Evolutionary conservation across 2,113 vertebrate species (phyloP).

Genomic region (Alces alces): DNA sequence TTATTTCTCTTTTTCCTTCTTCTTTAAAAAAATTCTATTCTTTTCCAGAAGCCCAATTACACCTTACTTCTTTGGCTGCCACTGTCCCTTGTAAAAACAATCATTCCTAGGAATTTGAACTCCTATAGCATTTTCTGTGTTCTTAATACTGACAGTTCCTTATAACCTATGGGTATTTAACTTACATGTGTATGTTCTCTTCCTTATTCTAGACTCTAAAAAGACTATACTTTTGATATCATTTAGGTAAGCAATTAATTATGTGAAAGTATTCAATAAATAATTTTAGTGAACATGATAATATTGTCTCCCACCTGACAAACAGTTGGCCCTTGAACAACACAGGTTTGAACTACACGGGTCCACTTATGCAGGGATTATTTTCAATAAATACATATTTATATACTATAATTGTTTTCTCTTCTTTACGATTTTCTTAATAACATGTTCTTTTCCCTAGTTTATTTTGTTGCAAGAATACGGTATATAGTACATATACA

Average conservation of each 20-base stretch:
- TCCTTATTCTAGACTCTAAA: not conserved
- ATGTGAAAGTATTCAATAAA: not conserved
- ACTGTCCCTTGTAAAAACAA: not conserved
- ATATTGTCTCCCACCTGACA: not conserved
- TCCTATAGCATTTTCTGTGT: not conserved
- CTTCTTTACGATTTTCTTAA: not conserved
- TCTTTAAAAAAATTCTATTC: not conserved
- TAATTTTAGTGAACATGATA: not conserved
- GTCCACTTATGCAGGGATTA: not conserved
- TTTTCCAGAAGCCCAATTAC: not conserved
- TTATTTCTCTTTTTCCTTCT: not conserved
- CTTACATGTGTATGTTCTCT: not conserved
- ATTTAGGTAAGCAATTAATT: not conserved
- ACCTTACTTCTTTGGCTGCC: not conserved
- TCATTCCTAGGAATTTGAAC: not conserved
- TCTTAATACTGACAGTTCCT: not conserved
- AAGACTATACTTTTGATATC: not conserved
- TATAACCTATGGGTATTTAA: not conserved
- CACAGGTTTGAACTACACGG: not conserved
- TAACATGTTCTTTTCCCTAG: not conserved
- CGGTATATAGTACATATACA: not conserved
- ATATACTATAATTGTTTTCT: not conserved
- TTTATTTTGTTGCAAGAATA: not conserved
- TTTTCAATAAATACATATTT: not conserved
- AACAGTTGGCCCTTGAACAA: not conserved